Conservation (phyloP, 2,888 invertebrate species). For the Dynastes tityus region DNA sequence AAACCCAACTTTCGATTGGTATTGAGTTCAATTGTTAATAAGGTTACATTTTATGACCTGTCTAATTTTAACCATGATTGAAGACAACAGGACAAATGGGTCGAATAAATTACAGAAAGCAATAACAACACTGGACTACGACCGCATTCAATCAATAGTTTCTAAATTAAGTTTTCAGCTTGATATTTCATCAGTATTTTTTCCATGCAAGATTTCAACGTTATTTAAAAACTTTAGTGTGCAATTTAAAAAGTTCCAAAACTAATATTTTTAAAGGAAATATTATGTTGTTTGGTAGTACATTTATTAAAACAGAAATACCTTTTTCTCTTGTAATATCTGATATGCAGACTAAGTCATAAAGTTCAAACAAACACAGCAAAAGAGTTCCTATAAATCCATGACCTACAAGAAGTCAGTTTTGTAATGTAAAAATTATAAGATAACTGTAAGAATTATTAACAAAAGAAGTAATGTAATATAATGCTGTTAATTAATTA, state of each 20-base stretch:
- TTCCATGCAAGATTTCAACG: not conserved
- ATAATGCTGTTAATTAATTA: no score
- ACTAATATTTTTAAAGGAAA: no score
- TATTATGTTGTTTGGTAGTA: no score
- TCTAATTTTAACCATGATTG: constrained; percentile 35
- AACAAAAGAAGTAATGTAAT: no score
- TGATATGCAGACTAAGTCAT: no score
- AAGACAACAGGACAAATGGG: constrained; percentile 32
- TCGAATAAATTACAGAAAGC: constrained; percentile 29
- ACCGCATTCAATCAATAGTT: constrained; percentile 4
- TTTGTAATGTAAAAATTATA: no score
- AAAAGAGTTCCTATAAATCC: no score
- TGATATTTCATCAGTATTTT: not conserved
- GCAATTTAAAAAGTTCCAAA: not conserved
- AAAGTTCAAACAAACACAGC: no score
- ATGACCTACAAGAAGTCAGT: no score
- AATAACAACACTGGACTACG: constrained; percentile 9
- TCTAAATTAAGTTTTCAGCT: not conserved
- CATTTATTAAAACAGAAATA: no score
- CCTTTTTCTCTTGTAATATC: no score
- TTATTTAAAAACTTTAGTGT: not conserved
- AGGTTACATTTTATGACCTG: constrained; percentile 33
- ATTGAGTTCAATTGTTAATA: constrained; percentile 23
- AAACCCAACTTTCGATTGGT: constrained; percentile 21
- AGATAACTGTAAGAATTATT: no score